Evolutionary conservation across 2,113 vertebrate species (phyloP).

Genomic region (Cavia porcellus): DNA sequence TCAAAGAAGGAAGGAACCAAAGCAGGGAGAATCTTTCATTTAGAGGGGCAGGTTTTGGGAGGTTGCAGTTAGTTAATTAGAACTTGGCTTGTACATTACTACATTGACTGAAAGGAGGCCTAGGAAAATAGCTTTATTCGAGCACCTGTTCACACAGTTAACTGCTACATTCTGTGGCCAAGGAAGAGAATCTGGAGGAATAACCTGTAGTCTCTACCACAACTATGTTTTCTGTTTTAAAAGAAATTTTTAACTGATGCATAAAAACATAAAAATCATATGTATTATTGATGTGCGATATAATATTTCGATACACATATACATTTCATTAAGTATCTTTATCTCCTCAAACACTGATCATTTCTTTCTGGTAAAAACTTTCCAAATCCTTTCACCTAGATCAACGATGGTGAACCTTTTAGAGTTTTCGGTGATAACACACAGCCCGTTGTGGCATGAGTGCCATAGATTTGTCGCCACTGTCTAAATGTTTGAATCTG

Average conservation of each 20-base stretch:
- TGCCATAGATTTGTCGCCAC: not conserved
- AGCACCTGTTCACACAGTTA: not conserved
- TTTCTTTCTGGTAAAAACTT: not conserved
- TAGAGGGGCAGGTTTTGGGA: not conserved
- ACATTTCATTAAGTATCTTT: not conserved
- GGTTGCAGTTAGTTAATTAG: not conserved
- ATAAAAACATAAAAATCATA: not conserved
- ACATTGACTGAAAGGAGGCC: not conserved
- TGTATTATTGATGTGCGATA: not conserved
- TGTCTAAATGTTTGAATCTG: not conserved
- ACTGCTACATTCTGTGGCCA: not conserved
- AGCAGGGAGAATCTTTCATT: not conserved
- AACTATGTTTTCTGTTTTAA: not conserved
- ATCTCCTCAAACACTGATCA: not conserved
- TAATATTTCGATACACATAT: not conserved
- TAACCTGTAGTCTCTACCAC: not conserved
- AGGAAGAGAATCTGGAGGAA: not conserved
- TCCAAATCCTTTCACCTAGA: not conserved
- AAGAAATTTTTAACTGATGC: not conserved
- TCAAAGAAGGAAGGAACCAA: conserved; percentile 12
- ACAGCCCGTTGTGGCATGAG: not conserved
- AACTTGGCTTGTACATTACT: not conserved
- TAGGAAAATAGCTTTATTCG: not conserved
- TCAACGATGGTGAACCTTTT: not conserved
- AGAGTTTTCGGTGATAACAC: not conserved